Evolutionary conservation across 2,113 vertebrate genomes (phyloP).

Genomic region (Ovis canadensis): DNA sequence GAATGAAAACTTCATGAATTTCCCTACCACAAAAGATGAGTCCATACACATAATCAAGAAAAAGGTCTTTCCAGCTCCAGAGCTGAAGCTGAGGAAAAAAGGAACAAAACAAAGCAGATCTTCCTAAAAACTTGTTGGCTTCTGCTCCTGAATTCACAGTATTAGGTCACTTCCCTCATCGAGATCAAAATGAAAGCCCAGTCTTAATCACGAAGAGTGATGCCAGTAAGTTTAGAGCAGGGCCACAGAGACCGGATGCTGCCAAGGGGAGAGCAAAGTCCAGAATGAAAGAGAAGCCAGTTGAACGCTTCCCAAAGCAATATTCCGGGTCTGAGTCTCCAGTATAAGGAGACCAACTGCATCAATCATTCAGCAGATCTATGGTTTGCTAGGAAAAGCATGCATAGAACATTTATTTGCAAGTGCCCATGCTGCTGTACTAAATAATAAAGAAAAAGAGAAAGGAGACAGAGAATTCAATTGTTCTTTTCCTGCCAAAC

Average conservation of each 20-base stretch:
- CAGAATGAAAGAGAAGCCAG: constrained; percentile 10
- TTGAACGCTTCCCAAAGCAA: background rate
- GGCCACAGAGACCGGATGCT: background rate
- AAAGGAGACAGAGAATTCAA: background rate
- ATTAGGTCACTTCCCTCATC: background rate
- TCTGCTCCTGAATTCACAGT: background rate
- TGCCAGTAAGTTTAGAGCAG: background rate
- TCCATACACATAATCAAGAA: background rate
- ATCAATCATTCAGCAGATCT: constrained; percentile 39
- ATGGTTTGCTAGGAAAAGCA: background rate
- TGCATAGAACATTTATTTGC: background rate
- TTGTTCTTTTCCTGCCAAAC: background rate
- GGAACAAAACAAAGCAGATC: background rate
- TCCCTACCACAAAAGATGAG: background rate
- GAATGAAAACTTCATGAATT: constrained; percentile 27
- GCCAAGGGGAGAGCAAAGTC: background rate
- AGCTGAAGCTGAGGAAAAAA: background rate
- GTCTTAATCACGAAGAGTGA: background rate
- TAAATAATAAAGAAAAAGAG: background rate
- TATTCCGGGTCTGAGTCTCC: background rate
- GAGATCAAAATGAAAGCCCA: background rate
- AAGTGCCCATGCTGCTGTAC: background rate
- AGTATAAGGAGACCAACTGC: background rate
- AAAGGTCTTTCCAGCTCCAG: background rate
- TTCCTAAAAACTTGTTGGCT: background rate